These are phyloP conservation scores for Leucophora obtusa DNA, from an alignment of 2,888 invertebrate species.

Conservation along the genomic window DNA sequence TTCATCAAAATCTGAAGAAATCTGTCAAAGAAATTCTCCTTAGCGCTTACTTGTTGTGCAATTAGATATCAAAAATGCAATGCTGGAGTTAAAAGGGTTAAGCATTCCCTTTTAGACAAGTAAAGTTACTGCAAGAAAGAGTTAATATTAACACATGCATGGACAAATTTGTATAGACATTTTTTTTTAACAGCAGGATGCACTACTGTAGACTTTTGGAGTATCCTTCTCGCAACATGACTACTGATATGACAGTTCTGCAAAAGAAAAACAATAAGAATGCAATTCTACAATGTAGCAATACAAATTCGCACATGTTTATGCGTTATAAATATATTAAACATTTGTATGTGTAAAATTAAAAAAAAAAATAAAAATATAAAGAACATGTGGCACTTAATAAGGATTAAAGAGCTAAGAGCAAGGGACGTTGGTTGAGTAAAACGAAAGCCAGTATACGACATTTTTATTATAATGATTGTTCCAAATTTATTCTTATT, in stretches of 20 bases:
- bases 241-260: background rate
- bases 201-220: background rate
- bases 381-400: slow-evolving; percentile 58
- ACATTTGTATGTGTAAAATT: background rate
- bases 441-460: background rate
- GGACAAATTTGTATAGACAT: background rate
- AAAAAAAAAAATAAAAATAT: background rate
- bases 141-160: background rate
- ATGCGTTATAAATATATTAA: slow-evolving; percentile 2
- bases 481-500: slow-evolving; percentile 1
- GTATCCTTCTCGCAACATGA: background rate
- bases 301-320: background rate
- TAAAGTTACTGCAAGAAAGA: background rate
- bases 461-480: slow-evolving; percentile 21
- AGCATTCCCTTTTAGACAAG: background rate
- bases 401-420: slow-evolving; percentile 53
- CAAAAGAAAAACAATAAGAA: background rate
- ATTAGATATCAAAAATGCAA: no score
- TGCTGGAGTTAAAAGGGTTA: no score
- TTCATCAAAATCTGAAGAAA: no score
- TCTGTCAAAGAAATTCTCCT: no score
- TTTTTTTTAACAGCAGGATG: background rate
- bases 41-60: no score
- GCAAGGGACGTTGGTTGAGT: background rate
- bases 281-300: slow-evolving; percentile 4